phyloP scores from a whole-genome alignment of 1,140 invertebrate genomes.

The Drosophila arawakana region DNA sequence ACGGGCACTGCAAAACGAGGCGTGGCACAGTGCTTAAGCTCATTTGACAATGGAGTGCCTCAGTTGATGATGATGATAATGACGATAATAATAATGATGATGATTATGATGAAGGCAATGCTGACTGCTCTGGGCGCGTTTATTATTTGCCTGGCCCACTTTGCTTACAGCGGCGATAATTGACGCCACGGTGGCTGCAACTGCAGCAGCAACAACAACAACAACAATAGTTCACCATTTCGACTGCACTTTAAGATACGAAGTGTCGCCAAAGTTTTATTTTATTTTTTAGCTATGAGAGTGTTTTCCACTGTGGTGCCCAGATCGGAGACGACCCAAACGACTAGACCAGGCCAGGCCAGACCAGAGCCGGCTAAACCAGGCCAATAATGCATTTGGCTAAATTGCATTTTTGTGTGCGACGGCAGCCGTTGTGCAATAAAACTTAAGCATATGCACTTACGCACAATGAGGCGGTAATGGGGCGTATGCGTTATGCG shows the following conservation, averaged over 20 bases:
- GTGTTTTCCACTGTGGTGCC: conserved; percentile 68
- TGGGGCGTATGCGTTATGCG: conserved; percentile 26
- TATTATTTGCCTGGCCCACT: conserved; percentile 80
- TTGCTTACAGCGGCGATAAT: conserved; percentile 73
- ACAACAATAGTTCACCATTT: conserved; percentile 54
- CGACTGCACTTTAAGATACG: conserved; percentile 66
- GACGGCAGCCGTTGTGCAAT: conserved; percentile 54
- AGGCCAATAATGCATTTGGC: conserved; percentile 33
- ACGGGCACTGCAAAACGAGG: conserved; percentile 23
- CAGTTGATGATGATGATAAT: conserved; percentile 32
- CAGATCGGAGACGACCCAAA: no score
- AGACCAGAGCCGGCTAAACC: not conserved
- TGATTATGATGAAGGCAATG: not conserved
- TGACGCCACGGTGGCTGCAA: conserved; percentile 80
- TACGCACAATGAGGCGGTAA: conserved; percentile 21
- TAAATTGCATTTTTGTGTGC: conserved; percentile 57
- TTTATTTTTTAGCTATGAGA: conserved; percentile 10
- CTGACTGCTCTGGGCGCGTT: conserved; percentile 62
- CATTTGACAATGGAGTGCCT: conserved; percentile 78
- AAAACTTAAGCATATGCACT: conserved; percentile 26
- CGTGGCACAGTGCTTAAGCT: conserved; percentile 69
- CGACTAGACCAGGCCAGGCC: not conserved
- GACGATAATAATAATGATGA: conserved; percentile 8
- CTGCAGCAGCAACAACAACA: conserved; percentile 39
- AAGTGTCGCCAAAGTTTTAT: conserved; percentile 21